Conservation (phyloP, 2,797 vertebrate species). For the Parauchenoglanis punctatus region DNA sequence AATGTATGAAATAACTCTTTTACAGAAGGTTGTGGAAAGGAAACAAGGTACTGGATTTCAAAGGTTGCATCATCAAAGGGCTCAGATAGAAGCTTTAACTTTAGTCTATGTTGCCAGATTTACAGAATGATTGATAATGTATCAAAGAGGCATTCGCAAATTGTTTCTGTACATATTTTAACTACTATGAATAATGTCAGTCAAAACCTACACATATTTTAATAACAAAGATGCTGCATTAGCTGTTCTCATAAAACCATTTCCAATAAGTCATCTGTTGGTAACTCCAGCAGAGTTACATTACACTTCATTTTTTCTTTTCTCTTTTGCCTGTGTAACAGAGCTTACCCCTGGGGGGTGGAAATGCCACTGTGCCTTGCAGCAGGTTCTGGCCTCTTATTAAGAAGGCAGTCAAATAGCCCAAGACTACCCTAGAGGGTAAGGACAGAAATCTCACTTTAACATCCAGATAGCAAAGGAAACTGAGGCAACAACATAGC, state of each 20-base stretch:
- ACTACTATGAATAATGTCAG: background rate
- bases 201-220: background rate
- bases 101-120: background rate
- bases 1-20: background rate
- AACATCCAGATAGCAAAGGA: slow-evolving; percentile 21
- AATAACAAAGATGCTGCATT: background rate
- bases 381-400: slow-evolving; percentile 15
- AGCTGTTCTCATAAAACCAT: background rate
- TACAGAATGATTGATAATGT: background rate
- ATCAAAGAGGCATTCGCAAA: background rate
- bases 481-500: slow-evolving; percentile 3
- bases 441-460: background rate
- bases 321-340: background rate
- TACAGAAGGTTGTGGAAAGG: background rate
- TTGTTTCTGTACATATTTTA: background rate
- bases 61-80: background rate
- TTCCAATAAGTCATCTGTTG: background rate
- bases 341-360: background rate
- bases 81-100: background rate
- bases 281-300: no score
- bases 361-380: slow-evolving; percentile 1
- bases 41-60: background rate
- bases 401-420: slow-evolving; percentile 16
- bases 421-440: slow-evolving; percentile 6
- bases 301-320: background rate